phyloP scores from a whole-genome alignment of 2,797 vertebrate species.

The Fringilla coelebs region DNA sequence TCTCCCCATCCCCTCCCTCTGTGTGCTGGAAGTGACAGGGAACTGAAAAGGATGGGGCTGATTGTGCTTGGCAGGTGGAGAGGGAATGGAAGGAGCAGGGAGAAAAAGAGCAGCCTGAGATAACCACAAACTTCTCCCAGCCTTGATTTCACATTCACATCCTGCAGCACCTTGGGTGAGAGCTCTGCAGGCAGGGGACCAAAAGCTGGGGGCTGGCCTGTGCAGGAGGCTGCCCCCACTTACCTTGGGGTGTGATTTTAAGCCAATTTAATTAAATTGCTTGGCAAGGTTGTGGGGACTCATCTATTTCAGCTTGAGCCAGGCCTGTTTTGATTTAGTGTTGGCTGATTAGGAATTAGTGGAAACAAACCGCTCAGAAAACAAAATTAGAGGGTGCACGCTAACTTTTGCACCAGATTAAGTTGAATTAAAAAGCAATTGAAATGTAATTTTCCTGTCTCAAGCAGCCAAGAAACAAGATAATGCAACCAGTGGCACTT shows the following conservation, averaged over 20 bases:
- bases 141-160: not conserved
- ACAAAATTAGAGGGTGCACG: slow-evolving; percentile 11
- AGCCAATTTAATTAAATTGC: slow-evolving; percentile 41
- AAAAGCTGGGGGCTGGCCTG: not conserved
- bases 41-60: not conserved
- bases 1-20: not conserved
- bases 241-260: not conserved
- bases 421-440: slow-evolving; percentile 48
- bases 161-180: not conserved
- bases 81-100: not conserved
- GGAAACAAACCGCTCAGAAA: slow-evolving; percentile 19
- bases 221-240: not conserved
- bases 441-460: slow-evolving; percentile 36
- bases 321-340: slow-evolving; percentile 13
- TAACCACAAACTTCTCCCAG: not conserved
- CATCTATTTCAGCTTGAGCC: not conserved
- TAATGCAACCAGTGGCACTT: not conserved
- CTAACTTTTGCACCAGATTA: slow-evolving; percentile 49
- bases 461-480: slow-evolving; percentile 37
- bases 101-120: not conserved
- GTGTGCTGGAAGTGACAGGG: not conserved
- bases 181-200: not conserved
- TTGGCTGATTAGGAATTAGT: slow-evolving; percentile 25
- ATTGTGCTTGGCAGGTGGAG: slow-evolving; percentile 4
- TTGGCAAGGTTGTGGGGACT: not conserved